A percentile compares a stretch with the other conserved stretches of the same genome.
Evolutionary conservation across 2,797 vertebrate genomes (phyloP).

Genomic region (Nasua narica): DNA sequence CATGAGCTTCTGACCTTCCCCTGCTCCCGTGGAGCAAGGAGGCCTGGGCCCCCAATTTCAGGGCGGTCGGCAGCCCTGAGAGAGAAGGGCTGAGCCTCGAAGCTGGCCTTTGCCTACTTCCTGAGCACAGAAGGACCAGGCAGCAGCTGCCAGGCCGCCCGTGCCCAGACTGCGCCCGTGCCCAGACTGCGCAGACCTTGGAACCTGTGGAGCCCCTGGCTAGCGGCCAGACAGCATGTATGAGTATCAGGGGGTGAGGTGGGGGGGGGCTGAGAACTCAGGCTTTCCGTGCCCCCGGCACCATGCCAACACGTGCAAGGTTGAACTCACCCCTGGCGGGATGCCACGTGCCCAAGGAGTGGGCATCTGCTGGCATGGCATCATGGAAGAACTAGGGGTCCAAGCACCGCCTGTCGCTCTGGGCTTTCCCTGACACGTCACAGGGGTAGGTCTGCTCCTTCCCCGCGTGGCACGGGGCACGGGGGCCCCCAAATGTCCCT

Average conservation of each 20-base stretch:
- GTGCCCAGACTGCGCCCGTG: background rate
- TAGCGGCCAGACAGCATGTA: constrained; percentile 55
- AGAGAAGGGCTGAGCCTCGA: background rate
- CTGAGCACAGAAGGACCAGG: background rate
- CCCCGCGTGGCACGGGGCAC: background rate
- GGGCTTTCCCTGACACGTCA: background rate
- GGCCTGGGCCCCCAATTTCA: background rate
- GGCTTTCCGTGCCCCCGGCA: constrained; percentile 60
- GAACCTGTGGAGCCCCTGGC: constrained; percentile 72
- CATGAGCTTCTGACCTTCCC: background rate
- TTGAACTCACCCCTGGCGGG: constrained; percentile 68
- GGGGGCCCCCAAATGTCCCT: constrained; percentile 66
- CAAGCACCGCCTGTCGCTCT: background rate
- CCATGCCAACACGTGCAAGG: constrained; percentile 63
- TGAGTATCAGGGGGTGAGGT: constrained; percentile 54
- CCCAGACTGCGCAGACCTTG: constrained; percentile 55
- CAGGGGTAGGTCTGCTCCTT: constrained; percentile 44
- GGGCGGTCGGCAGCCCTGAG: background rate
- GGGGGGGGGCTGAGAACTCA: background rate
- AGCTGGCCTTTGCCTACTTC: background rate
- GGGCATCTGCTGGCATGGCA: constrained; percentile 59
- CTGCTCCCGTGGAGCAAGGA: background rate
- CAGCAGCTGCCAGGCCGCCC: constrained; percentile 57
- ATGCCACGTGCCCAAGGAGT: constrained; percentile 70
- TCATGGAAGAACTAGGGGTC: background rate